phyloP scores from a whole-genome alignment of 1,140 invertebrate species.

The Geopemphigus sp. region DNA sequence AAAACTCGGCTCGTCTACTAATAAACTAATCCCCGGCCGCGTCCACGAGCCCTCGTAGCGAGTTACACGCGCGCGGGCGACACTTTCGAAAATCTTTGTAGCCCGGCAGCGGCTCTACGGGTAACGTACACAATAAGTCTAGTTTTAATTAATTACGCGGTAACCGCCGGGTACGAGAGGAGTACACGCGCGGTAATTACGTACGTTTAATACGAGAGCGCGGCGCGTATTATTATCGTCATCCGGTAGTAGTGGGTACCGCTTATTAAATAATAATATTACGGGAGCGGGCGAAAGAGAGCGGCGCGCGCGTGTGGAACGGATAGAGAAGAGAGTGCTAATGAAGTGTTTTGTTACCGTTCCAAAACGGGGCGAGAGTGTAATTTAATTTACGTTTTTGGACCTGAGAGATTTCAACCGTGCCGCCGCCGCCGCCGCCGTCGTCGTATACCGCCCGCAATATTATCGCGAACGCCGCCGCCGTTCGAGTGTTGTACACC shows the following conservation, averaged over 20 bases:
- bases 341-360: conserved; percentile 33
- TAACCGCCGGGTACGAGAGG: conserved; percentile 22
- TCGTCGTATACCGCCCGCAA: not conserved
- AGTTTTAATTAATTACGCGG: conserved; percentile 43
- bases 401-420: not conserved
- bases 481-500: not conserved
- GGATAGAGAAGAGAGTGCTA: not conserved
- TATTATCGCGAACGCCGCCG: not conserved
- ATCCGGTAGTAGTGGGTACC: too few relatives aligned
- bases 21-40: not conserved
- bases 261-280: too few relatives aligned
- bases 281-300: too few relatives aligned
- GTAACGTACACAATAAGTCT: too few relatives aligned
- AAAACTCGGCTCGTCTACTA: conserved; percentile 25
- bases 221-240: too few relatives aligned
- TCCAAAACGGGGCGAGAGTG: not conserved
- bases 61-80: not conserved
- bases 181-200: too few relatives aligned
- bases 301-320: not conserved
- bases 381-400: conserved; percentile 36
- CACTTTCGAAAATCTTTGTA: not conserved
- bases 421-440: too few relatives aligned
- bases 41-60: not conserved
- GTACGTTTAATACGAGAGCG: too few relatives aligned
- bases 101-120: not conserved